These are phyloP conservation scores for Euclidia mi DNA, from an alignment of 2,888 invertebrate genomes.

Conservation along the genomic window DNA sequence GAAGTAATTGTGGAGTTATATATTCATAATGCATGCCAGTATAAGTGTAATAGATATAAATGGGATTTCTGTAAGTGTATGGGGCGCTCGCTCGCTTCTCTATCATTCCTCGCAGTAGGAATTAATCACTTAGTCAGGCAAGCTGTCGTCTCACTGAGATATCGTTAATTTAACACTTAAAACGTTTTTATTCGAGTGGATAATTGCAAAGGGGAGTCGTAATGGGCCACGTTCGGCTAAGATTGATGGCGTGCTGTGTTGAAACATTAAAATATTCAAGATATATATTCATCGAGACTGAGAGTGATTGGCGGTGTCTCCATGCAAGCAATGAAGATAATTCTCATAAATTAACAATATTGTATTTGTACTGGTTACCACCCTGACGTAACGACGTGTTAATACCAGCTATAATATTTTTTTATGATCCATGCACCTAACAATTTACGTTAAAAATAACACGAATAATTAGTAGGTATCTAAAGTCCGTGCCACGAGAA, in stretches of 20 bases:
- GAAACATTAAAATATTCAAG: slow-evolving; percentile 80
- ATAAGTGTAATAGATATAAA: slow-evolving; percentile 64
- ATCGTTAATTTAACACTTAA: slow-evolving; percentile 89
- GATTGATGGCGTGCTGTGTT: slow-evolving; percentile 86
- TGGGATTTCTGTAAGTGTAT: slow-evolving; percentile 57
- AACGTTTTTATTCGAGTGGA: slow-evolving; percentile 89
- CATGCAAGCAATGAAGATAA: slow-evolving; percentile 39
- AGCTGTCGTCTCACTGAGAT: slow-evolving; percentile 82
- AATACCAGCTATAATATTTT: too few relatives aligned
- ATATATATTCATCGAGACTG: slow-evolving; percentile 44
- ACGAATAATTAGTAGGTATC: too few relatives aligned
- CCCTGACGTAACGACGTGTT: too few relatives aligned
- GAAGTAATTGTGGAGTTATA: slow-evolving; percentile 32
- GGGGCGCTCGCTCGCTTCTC: slow-evolving; percentile 63
- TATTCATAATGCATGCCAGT: slow-evolving; percentile 25
- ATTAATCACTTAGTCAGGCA: slow-evolving; percentile 86
- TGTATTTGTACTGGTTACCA: not conserved
- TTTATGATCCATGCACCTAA: too few relatives aligned
- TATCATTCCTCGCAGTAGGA: slow-evolving; percentile 72
- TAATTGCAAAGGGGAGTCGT: slow-evolving; percentile 85
- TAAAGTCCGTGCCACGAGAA: too few relatives aligned
- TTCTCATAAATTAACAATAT: slow-evolving; percentile 25
- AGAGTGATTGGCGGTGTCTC: slow-evolving; percentile 31
- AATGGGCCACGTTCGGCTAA: slow-evolving; percentile 84
- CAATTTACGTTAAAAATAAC: too few relatives aligned